phyloP scores from a whole-genome alignment of 2,888 invertebrate species.

The Coecobrya sp. region DNA sequence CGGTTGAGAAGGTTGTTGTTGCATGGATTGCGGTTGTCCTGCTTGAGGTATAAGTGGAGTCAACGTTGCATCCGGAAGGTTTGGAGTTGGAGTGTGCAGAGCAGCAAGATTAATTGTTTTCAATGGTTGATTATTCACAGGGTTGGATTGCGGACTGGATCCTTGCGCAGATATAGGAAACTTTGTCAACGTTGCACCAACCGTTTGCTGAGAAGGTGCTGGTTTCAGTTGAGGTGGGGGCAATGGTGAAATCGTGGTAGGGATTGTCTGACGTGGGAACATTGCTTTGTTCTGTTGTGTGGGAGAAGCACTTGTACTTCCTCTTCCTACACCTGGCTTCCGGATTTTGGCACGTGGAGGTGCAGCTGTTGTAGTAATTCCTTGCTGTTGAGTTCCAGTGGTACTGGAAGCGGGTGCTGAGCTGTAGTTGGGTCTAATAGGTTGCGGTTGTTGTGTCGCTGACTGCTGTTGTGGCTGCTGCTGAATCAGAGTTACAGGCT shows the following conservation, averaged over 20 bases:
- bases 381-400: conserved; percentile 35
- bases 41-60: conserved; percentile 85
- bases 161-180: conserved; percentile 69
- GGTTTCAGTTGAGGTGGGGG: conserved; percentile 75
- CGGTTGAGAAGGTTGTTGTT: conserved; percentile 78
- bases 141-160: conserved; percentile 51
- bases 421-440: conserved; percentile 84
- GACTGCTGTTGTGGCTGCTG: conserved; percentile 73
- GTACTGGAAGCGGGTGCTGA: conserved; percentile 60
- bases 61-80: conserved; percentile 85
- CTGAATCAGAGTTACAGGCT: conserved; percentile 83
- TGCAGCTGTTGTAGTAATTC: conserved; percentile 70
- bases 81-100: conserved; percentile 83
- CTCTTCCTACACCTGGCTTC: conserved; percentile 82
- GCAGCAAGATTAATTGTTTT: conserved; percentile 86
- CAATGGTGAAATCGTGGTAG: conserved; percentile 66
- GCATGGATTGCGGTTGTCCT: conserved; percentile 67
- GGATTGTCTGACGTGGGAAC: conserved; percentile 79
- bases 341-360: conserved; percentile 83
- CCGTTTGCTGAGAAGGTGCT: conserved; percentile 62
- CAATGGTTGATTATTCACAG: conserved; percentile 80
- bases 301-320: conserved; percentile 75
- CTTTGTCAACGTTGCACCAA: conserved; percentile 77
- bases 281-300: conserved; percentile 76
- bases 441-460: conserved; percentile 80